Base-by-base conservation (phyloP, 2,797 vertebrate species). In the Pseudopleuronectes americanus region DNA sequence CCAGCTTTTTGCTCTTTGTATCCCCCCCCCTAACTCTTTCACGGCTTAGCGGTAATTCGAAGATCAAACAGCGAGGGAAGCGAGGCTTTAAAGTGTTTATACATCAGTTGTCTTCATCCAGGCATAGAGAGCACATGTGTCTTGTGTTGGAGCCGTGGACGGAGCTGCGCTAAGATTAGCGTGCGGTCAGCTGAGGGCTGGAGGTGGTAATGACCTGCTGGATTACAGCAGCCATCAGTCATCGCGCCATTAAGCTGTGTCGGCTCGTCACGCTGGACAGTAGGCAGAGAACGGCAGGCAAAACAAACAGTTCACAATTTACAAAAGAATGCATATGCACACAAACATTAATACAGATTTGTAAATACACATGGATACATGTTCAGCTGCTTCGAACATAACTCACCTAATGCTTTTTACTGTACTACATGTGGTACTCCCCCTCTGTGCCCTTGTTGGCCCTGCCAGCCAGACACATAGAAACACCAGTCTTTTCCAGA, bases 141-240 rank as follows among this genome's bases (percentile, higher is more conserved):
- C 69, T 58, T 64, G 80, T 64, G 22, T 36, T 16, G 33, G 77
- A 65, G 1, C 54, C 60, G 64, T 22, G 58, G 63, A 74, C 70
- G 38, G 69, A 76, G 66, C 74, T 70, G 83, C 57, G 80, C 66
- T 80, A 80, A 84, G 84, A 75, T 80, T 72, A 88, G 75, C 26
- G 8, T 73, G 70, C 16, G 59, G 85, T 89, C 84, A 87, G 74
- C 77, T 62, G 86, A 77, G 76, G 68, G 57, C 60, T 67, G 64
- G 76, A 85, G 80, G 87, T 89, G 87, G 80, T 91, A 90, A 92
- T 88, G 89, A 90, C 80, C 88, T 79, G 74, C 49, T 24, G 66
- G 77, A 90, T 92, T 90, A 89, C 79, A 76, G 80, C 77, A 70
- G 77, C 71, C 84, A 79, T 91, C 89, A 82, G 70, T 91, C 88